phyloP scores from a whole-genome alignment of 1,140 invertebrate genomes.

The Telenomus remus region DNA sequence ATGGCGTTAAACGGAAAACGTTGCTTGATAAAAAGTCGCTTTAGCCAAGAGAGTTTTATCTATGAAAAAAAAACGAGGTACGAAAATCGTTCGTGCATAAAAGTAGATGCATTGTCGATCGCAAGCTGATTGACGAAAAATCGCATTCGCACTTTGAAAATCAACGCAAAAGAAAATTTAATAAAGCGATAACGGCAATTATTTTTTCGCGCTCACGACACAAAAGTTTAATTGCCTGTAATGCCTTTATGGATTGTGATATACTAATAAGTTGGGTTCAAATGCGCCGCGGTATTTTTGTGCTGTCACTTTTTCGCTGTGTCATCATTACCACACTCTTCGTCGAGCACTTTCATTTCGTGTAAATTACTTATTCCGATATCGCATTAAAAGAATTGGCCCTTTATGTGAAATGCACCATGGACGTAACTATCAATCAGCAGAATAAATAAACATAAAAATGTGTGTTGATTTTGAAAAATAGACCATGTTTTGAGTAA shows the following conservation, averaged over 20 bases:
- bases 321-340: conserved; percentile 29
- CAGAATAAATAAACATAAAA: too few relatives aligned
- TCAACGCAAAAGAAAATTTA: too few relatives aligned
- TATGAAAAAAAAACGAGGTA: conserved; percentile 3
- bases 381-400: conserved; percentile 14
- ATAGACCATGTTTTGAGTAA: too few relatives aligned
- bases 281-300: conserved; percentile 10
- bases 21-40: conserved; percentile 36
- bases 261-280: conserved; percentile 18
- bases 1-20: conserved; percentile 43
- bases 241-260: conserved; percentile 15
- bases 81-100: conserved; percentile 8
- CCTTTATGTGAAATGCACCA: too few relatives aligned
- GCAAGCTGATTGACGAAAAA: too few relatives aligned
- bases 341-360: conserved; percentile 17
- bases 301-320: conserved; percentile 15
- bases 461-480: too few relatives aligned
- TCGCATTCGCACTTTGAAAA: too few relatives aligned
- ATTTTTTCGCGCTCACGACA: background rate
- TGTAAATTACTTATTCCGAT: conserved; percentile 12
- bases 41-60: conserved; percentile 1
- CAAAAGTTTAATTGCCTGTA: conserved; percentile 27
- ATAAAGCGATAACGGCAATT: too few relatives aligned
- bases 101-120: background rate
- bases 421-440: too few relatives aligned